A percentile compares a stretch with the other conserved stretches of the same genome.
phyloP scores from a whole-genome alignment of 1,140 invertebrate species.

The Aphidius gifuensis region DNA sequence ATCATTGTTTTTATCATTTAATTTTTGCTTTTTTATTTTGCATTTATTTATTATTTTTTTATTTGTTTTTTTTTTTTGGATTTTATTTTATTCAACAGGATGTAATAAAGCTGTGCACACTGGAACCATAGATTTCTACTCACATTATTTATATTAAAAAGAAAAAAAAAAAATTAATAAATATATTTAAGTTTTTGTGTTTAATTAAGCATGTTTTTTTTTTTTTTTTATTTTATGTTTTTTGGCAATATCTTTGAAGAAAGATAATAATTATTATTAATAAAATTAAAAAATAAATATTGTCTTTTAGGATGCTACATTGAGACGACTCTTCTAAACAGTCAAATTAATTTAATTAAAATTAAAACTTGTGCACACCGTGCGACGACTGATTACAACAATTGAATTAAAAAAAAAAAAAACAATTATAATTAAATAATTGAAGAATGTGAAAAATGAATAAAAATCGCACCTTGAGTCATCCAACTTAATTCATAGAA shows the following conservation, averaged over 20 bases:
- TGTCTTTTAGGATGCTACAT: conserved; percentile 29
- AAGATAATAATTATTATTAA: conserved; percentile 11
- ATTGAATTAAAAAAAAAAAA: conserved; percentile 21
- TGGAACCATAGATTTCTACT: too few relatives aligned
- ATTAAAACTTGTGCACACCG: conserved; percentile 26
- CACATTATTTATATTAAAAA: background rate
- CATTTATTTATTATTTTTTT: conserved; percentile 7
- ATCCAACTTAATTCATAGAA: conserved; percentile 24
- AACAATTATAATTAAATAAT: conserved; percentile 2
- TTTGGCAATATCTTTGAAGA: background rate
- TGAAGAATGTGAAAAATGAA: background rate
- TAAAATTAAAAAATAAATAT: conserved; percentile 22
- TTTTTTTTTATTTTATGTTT: too few relatives aligned
- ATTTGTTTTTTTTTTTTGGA: background rate
- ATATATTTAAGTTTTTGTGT: too few relatives aligned
- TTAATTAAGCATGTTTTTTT: too few relatives aligned
- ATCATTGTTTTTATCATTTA: conserved; percentile 14
- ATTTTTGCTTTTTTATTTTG: conserved; percentile 4
- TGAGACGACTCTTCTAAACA: conserved; percentile 5
- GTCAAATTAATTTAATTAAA: conserved; percentile 18
- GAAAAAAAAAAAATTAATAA: background rate
- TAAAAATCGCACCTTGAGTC: conserved; percentile 16
- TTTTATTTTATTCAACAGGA: background rate
- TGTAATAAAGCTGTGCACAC: too few relatives aligned
- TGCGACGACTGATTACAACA: conserved; percentile 33